Percentiles rank a stretch among this genome's conserved stretches.
Conservation (phyloP, 2,797 vertebrate genomes). For the Buceros bicornis region DNA sequence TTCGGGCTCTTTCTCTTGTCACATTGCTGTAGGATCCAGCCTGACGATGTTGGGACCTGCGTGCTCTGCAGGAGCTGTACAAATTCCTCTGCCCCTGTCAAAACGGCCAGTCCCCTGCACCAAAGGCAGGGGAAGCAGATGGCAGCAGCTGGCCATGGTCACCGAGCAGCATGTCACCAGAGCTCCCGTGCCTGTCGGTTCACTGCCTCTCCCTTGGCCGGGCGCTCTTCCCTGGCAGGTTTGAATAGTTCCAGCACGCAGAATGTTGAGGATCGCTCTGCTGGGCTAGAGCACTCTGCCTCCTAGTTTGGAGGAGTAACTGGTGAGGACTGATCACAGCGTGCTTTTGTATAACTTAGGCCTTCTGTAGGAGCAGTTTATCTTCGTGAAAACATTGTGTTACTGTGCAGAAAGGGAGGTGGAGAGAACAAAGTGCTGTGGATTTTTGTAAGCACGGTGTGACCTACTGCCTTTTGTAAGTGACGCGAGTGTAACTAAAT, state of each 20-base stretch:
- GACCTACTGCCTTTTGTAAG: not conserved
- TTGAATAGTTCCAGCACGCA: not conserved
- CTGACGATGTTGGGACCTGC: not conserved
- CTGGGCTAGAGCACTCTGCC: not conserved
- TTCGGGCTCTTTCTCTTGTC: no score
- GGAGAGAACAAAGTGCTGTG: rapidly evolving
- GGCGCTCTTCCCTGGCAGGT: not conserved
- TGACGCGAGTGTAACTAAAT: not conserved
- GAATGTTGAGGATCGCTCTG: not conserved
- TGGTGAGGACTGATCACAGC: not conserved
- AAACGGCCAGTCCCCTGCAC: not conserved
- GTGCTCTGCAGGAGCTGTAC: constrained; percentile 36
- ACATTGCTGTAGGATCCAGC: not conserved
- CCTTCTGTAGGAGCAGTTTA: not conserved
- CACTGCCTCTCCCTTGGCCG: not conserved
- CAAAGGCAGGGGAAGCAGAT: not conserved
- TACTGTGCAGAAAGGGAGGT: not conserved
- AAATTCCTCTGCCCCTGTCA: not conserved
- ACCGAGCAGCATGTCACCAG: not conserved
- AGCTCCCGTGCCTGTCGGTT: not conserved
- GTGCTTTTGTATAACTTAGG: not conserved
- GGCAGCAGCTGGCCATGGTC: not conserved
- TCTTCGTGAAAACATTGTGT: not conserved
- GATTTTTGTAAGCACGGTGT: not conserved
- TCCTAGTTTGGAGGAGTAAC: not conserved